phyloP scores from a whole-genome alignment of 2,113 vertebrate genomes.

The Bucco capensis region DNA sequence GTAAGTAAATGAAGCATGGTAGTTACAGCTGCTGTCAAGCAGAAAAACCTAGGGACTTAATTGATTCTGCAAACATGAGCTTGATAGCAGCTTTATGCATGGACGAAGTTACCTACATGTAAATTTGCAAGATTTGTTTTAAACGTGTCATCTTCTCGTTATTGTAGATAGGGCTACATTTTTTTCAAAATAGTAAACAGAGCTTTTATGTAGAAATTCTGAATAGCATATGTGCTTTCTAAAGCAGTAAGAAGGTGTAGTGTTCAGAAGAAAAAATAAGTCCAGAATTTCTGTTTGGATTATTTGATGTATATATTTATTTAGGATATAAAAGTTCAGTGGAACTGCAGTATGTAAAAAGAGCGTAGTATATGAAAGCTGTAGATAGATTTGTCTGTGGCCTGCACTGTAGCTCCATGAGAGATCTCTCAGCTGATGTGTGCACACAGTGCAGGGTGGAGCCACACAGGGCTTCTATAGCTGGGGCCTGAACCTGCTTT shows the following conservation, averaged over 20 bases:
- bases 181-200: neutral
- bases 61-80: neutral
- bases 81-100: neutral
- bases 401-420: accelerated
- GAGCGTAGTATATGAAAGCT: neutral
- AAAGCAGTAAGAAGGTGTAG: neutral
- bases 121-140: neutral
- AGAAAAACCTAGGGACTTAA: neutral
- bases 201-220: neutral
- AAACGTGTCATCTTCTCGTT: neutral
- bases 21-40: neutral
- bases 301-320: neutral
- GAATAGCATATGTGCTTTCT: neutral
- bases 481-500: neutral
- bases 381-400: neutral
- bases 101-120: neutral
- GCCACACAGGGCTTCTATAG: neutral
- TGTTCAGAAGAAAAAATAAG: neutral
- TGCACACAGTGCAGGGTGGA: neutral
- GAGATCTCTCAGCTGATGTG: neutral
- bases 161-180: neutral
- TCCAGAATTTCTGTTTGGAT: neutral
- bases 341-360: neutral
- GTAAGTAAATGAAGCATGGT: neutral
- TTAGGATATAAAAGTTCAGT: neutral